Evolutionary conservation across 2,113 vertebrate genomes (phyloP).

Genomic region (Phylloscopus trochilus): DNA sequence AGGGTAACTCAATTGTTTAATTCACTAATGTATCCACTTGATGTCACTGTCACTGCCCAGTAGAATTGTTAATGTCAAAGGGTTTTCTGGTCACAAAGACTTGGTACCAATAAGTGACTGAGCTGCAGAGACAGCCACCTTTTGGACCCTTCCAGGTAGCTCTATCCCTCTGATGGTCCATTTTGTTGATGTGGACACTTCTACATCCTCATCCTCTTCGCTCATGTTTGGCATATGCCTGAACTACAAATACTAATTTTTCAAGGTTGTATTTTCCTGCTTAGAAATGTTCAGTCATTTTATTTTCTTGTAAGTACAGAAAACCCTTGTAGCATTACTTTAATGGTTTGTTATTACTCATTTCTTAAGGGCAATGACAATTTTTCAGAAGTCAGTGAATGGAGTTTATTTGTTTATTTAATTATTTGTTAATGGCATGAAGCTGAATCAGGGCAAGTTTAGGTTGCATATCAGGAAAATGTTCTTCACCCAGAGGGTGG

Average conservation of each 20-base stretch:
- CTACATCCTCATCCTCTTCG: not conserved
- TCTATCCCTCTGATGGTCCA: not conserved
- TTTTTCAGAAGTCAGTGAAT: not conserved
- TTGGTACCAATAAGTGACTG: not conserved
- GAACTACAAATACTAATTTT: not conserved
- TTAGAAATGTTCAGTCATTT: not conserved
- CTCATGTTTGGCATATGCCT: not conserved
- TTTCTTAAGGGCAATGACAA: not conserved
- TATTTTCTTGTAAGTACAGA: not conserved
- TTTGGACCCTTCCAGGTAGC: not conserved
- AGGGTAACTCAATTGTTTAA: constrained; percentile 18
- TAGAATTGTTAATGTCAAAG: constrained; percentile 38
- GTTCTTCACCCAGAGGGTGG: not conserved
- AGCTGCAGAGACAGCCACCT: not conserved
- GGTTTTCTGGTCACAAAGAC: constrained; percentile 19
- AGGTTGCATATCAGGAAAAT: not conserved
- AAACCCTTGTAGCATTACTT: not conserved
- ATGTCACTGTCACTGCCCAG: constrained; percentile 67
- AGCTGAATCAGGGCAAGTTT: not conserved
- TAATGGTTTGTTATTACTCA: not conserved
- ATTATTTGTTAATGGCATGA: not conserved
- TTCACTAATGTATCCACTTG: constrained; percentile 63
- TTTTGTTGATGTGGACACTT: not conserved
- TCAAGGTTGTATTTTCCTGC: not conserved
- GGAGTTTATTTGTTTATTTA: not conserved